Evolutionary conservation across 2,888 invertebrate species (phyloP).

Genomic region (Octonoba sinensis): DNA sequence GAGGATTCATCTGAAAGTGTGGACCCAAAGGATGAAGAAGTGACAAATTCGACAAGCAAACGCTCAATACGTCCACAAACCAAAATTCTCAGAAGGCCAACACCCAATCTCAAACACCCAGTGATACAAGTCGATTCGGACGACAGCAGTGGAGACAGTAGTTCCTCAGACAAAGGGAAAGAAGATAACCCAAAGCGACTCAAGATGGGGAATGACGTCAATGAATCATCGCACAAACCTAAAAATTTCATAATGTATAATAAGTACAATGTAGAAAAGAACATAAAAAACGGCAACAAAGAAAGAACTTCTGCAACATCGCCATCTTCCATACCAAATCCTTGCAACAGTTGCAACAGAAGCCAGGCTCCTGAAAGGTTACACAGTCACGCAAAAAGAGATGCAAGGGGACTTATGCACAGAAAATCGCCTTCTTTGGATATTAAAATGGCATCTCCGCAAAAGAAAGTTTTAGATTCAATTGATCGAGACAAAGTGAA

Average conservation of each 20-base stretch:
- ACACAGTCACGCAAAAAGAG: conserved; percentile 56
- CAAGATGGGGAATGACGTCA: conserved; percentile 32
- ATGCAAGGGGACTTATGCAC: conserved; percentile 51
- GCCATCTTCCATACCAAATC: conserved; percentile 20
- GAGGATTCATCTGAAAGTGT: no score
- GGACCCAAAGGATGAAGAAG: conserved; percentile 9
- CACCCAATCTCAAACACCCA: conserved; percentile 65
- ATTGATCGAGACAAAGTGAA: background rate
- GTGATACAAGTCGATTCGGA: conserved; percentile 62
- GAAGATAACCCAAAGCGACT: conserved; percentile 56
- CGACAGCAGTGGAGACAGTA: conserved; percentile 48
- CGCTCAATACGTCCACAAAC: conserved; percentile 63
- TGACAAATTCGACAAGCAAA: conserved; percentile 34
- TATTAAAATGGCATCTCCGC: conserved; percentile 34
- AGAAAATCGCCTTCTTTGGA: conserved; percentile 41
- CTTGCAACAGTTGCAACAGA: conserved; percentile 62
- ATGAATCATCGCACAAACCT: conserved; percentile 16
- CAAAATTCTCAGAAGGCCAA: conserved; percentile 64
- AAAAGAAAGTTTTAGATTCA: conserved; percentile 21
- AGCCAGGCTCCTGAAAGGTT: conserved; percentile 61
- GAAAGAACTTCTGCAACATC: conserved; percentile 31
- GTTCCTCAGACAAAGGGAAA: conserved; percentile 41
- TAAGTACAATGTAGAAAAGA: conserved; percentile 59
- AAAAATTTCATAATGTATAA: conserved; percentile 61
- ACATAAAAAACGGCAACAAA: conserved; percentile 33